A percentile compares a stretch with the other conserved stretches of the same genome.
Evolutionary conservation across 2,888 invertebrate species (phyloP).

Genomic region (Cheilosia impressa): DNA sequence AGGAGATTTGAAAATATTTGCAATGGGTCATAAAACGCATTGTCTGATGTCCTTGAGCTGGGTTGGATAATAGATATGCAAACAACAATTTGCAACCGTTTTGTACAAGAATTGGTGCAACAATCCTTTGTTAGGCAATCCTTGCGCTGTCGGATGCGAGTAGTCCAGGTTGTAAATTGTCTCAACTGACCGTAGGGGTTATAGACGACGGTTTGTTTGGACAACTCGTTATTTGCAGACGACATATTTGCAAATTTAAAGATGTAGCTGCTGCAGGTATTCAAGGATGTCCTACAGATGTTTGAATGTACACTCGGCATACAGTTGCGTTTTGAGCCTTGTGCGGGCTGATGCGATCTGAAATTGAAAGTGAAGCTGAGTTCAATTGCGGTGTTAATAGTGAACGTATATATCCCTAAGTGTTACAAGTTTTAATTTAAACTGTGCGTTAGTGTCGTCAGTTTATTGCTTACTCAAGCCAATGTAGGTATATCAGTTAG

Average conservation of each 20-base stretch:
- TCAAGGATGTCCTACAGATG: background rate
- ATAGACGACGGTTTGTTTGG: slow-evolving; percentile 29
- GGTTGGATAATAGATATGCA: slow-evolving; percentile 39
- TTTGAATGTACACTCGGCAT: background rate
- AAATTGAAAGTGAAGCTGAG: background rate
- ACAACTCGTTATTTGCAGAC: slow-evolving; percentile 52
- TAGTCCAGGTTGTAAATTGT: slow-evolving; percentile 58
- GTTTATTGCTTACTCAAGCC: no score
- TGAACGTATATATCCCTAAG: no score
- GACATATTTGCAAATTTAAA: background rate
- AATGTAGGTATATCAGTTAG: no score
- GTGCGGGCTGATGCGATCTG: background rate
- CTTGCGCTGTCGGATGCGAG: slow-evolving; percentile 39
- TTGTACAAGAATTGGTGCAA: slow-evolving; percentile 70
- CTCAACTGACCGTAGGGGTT: slow-evolving; percentile 22
- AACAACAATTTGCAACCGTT: slow-evolving; percentile 67
- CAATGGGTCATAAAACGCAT: slow-evolving; percentile 15
- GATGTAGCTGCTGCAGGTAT: slow-evolving; percentile 5
- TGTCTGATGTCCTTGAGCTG: slow-evolving; percentile 56
- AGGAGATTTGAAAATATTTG: slow-evolving; percentile 6
- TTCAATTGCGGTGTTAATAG: background rate
- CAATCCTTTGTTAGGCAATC: slow-evolving; percentile 69
- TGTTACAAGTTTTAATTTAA: no score
- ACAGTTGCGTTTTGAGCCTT: slow-evolving; percentile 25
- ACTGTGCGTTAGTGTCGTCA: no score